A percentile compares a stretch with the other conserved stretches of the same genome.
phyloP scores from a whole-genome alignment of 2,888 invertebrate genomes.

The Macroteleia sp. region DNA sequence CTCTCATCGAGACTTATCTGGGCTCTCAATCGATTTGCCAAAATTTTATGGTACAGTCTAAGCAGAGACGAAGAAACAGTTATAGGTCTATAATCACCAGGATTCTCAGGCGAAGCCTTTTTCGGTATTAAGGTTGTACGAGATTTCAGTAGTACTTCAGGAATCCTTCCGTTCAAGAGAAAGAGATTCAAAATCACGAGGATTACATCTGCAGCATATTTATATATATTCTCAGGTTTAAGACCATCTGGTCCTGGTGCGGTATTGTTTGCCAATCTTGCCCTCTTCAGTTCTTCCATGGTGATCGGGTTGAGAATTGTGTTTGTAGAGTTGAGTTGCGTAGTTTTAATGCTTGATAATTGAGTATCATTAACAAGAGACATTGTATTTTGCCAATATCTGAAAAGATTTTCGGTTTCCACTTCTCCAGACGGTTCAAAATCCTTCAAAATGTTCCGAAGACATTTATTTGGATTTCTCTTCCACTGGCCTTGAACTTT shows the following conservation, averaged over 20 bases:
- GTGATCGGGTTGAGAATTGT: neutral
- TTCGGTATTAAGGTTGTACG: constrained; percentile 50
- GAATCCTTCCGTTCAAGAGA: constrained; percentile 4
- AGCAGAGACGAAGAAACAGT: constrained; percentile 27
- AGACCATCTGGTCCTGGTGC: constrained; percentile 51
- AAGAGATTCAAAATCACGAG: constrained; percentile 30
- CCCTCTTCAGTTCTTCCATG: neutral
- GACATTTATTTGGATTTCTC: constrained; percentile 21
- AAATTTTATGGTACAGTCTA: constrained; percentile 52
- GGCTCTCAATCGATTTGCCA: constrained; percentile 46
- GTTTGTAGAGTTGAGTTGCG: neutral
- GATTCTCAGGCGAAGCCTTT: neutral
- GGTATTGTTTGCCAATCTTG: neutral
- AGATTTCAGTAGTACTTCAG: constrained; percentile 70
- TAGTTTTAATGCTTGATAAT: neutral
- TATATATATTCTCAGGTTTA: too few species aligned
- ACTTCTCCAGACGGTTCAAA: neutral
- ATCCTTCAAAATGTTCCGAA: constrained; percentile 3
- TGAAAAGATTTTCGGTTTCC: neutral
- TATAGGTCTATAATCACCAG: constrained; percentile 30
- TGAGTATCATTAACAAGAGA: neutral
- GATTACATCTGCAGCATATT: constrained; percentile 60
- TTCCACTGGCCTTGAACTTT: constrained; percentile 14
- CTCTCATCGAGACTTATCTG: constrained; percentile 35
- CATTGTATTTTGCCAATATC: constrained; percentile 10